phyloP scores from a whole-genome alignment of 2,113 vertebrate genomes.

The Macquaria australasica region DNA sequence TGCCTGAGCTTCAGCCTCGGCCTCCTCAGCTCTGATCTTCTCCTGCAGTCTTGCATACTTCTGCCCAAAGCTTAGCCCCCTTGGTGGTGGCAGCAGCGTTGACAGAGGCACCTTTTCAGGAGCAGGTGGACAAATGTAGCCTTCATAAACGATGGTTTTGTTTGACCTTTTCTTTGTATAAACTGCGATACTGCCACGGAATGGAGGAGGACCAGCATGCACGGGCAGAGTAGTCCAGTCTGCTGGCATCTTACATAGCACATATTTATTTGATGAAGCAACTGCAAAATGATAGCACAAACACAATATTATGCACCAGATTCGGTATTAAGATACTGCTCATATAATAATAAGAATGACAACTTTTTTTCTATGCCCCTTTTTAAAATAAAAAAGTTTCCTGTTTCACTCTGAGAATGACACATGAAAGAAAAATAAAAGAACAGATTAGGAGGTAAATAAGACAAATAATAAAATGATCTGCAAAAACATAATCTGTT shows the following conservation, averaged over 20 bases:
- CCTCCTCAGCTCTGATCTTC: conserved; percentile 2
- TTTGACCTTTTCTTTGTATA: not conserved
- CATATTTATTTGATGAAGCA: not conserved
- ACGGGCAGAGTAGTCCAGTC: not conserved
- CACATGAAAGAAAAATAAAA: not conserved
- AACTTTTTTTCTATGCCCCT: not conserved
- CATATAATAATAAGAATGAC: not conserved
- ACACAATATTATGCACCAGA: not conserved
- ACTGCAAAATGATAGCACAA: not conserved
- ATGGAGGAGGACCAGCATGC: accelerated
- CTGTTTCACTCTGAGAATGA: too few relatives aligned
- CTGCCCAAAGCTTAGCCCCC: accelerated
- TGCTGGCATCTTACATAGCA: conserved; percentile 16
- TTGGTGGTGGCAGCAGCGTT: not conserved
- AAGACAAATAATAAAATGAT: not conserved
- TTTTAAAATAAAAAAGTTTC: not conserved
- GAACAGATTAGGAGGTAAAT: not conserved
- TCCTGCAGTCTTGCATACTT: not conserved
- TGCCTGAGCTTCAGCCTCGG: not conserved
- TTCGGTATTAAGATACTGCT: not conserved
- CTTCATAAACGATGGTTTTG: not conserved
- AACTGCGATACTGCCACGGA: not conserved
- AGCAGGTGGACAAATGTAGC: conserved; percentile 12
- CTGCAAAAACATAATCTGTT: not conserved
- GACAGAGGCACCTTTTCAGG: not conserved